A percentile compares a stretch with the other conserved stretches of the same genome.
These are phyloP conservation scores for Fulmarus glacialis DNA, from an alignment of 2,113 vertebrate genomes.

Conservation along the genomic window DNA sequence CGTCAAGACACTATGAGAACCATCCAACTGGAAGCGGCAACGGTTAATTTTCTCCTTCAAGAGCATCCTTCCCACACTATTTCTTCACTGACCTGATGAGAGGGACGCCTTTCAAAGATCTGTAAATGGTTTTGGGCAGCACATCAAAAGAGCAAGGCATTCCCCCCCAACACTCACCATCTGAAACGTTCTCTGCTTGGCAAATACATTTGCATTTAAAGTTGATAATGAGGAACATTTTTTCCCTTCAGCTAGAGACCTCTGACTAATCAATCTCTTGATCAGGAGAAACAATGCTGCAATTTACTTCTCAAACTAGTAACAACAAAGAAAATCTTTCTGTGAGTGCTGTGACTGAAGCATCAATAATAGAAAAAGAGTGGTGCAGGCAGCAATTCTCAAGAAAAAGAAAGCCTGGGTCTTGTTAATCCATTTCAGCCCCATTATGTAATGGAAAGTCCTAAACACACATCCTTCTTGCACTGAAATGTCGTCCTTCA, in stretches of 20 bases:
- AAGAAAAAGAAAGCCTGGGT: slow-evolving; percentile 68
- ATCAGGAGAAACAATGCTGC: slow-evolving; percentile 47
- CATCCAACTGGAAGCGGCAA: background rate
- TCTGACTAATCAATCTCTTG: slow-evolving; percentile 68
- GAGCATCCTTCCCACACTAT: background rate
- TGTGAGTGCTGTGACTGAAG: slow-evolving; percentile 68
- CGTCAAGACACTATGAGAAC: background rate
- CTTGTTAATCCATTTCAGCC: slow-evolving; percentile 70
- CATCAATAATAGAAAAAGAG: slow-evolving; percentile 68
- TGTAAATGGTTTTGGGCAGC: slow-evolving; percentile 8
- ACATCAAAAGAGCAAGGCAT: slow-evolving; percentile 16
- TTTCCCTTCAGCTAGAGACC: slow-evolving; percentile 59
- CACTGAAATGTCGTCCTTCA: slow-evolving; percentile 52
- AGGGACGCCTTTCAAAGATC: background rate
- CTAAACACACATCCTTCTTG: slow-evolving; percentile 59
- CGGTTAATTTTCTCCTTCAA: background rate
- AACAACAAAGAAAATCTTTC: slow-evolving; percentile 68
- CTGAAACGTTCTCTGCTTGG: slow-evolving; percentile 13
- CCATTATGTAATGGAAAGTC: slow-evolving; percentile 71
- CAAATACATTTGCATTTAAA: slow-evolving; percentile 60
- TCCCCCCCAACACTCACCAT: background rate
- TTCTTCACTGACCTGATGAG: background rate
- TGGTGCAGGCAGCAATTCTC: slow-evolving; percentile 66
- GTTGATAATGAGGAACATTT: slow-evolving; percentile 61
- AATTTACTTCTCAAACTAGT: slow-evolving; percentile 64